Evolutionary conservation across 1,140 invertebrate genomes (phyloP), one percentile per base, ranked within the genome.

Genomic region (Drosophila setifemur): DNA sequence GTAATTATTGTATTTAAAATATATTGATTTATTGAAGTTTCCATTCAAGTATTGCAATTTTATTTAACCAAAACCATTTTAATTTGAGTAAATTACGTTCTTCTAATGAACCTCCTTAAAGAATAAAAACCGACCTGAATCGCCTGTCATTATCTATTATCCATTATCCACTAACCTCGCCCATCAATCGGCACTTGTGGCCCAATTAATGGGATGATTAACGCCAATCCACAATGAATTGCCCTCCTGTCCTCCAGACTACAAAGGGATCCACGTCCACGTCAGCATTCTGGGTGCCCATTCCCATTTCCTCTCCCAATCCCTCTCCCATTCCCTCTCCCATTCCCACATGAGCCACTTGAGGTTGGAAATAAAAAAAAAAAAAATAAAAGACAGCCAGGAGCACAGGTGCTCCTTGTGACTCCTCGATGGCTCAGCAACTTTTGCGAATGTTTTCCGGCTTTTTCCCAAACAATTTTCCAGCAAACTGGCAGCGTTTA

Each of bases 131-230:
- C 7, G 5, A 16, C 3, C 11, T 12, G 14, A 35, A 1, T 5
- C 31, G 3, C 26, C 25, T 11, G 40, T 44, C 52, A 25, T 37
- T 52, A 35, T 60, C n/a, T n/a, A 28, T 39, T n/a, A 43, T 37
- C 18, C 16, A 11, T 8, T 4, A 18, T 4, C 23, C 25, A 31
- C 28, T 48, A 31, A 16, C 7, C 45, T n/a, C 21, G 14, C 25
- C 31, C 9, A 37, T 48, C n/a, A 6, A 29, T 4, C 45, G 31
- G n/a, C 33, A 19, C 40, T 52, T 45, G 63, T 66, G 52, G 58
- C 73, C 69, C 79, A 85, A 83, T 83, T 83, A 74, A 79, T 71
- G 53, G 70, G 57, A 53, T 74, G 79, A 83, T 83, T 83, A 85
- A 83, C 64, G 70, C 72, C 74, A 85, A 83, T 83, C 81, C 40